These are phyloP conservation scores for Asteroscopus sphinx DNA, from an alignment of 2,888 invertebrate species.

Conservation along the genomic window DNA sequence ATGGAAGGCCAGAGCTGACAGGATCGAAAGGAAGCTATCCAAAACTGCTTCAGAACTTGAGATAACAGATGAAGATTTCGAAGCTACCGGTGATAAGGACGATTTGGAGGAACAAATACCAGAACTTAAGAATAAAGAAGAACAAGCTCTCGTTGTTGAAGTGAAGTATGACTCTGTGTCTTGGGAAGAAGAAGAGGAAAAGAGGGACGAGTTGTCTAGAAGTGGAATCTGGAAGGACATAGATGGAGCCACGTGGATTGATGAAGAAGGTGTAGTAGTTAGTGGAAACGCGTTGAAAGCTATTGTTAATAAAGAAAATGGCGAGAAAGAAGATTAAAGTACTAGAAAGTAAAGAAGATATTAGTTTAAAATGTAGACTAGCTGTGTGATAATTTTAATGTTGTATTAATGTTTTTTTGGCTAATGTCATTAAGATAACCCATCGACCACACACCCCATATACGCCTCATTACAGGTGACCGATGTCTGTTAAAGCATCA, in stretches of 20 bases:
- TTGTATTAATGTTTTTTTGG: no score
- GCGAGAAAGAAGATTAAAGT: neutral
- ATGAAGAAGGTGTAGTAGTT: conserved; percentile 63
- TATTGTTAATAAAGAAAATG: conserved; percentile 11
- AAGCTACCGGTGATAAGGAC: neutral
- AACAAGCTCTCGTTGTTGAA: conserved; percentile 21
- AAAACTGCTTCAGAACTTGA: neutral
- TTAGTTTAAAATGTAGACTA: no score
- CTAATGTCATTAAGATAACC: no score
- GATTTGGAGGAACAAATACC: conserved; percentile 1
- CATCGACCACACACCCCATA: no score
- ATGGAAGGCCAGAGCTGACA: conserved; percentile 68
- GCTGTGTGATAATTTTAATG: no score
- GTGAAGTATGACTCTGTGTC: conserved; percentile 54
- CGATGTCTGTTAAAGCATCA: no score
- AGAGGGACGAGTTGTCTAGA: conserved; percentile 23
- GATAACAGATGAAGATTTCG: conserved; percentile 3
- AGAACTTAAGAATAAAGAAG: conserved; percentile 24
- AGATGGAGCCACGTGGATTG: conserved; percentile 62
- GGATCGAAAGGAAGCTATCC: conserved; percentile 27
- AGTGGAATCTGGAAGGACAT: conserved; percentile 61
- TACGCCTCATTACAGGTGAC: no score
- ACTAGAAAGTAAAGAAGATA: neutral
- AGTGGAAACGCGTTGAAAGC: conserved; percentile 39
- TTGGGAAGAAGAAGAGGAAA: conserved; percentile 64